Evolutionary conservation across 2,888 invertebrate genomes (phyloP), one percentile per base, ranked within the genome.

Genomic region (Candidula unifasciata): DNA sequence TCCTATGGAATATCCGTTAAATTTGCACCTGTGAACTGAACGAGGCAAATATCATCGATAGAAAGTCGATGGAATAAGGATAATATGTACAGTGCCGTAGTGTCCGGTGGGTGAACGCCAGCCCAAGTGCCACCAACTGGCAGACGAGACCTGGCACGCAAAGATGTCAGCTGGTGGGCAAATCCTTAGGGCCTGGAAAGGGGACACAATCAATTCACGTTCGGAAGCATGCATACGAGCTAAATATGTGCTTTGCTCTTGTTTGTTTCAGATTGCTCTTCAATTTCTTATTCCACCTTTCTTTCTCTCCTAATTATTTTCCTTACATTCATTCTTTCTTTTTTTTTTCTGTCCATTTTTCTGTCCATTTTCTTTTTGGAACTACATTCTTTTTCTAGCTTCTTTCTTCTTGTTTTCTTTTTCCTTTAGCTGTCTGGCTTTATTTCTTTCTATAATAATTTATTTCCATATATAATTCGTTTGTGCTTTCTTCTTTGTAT

Each of bases 321-420:
- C 35, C 69, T 69, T 24, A 2, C 69, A 33, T 24, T 69, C 69
- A 35, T 24, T 69, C 69, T 80, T 44, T 80, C 68, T 68, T 37
- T 52, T 3, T 68, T 18, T 54, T 52, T 52, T 30, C 52, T 69
- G 2, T 3, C 8, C n/a, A 30, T 27, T 54, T 69, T 68, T 16
- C 27, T 69, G 21, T 24, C 37, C 5, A 68, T 35, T 33, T 33
- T 69, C 18, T 33, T 33, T 33, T 16, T 3, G 0, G 10, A 18
- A 44, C 69, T 52, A 3, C 24, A 27, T 68, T 27, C 33, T 24
- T n/a, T 5, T n/a, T 35, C 18, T 37, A 24, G 5, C 37, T 69
- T 27, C 30, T 30, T 30, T 30, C 30, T 30, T 3, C 8, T 8
- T 5, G 8, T 30, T 8, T 27, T 30, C 8, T 30, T 30, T 68